Percentiles rank a stretch among this genome's conserved stretches.
These are phyloP conservation scores for Apistogramma diplotaenia DNA, from an alignment of 2,113 vertebrate species.

Conservation along the genomic window DNA sequence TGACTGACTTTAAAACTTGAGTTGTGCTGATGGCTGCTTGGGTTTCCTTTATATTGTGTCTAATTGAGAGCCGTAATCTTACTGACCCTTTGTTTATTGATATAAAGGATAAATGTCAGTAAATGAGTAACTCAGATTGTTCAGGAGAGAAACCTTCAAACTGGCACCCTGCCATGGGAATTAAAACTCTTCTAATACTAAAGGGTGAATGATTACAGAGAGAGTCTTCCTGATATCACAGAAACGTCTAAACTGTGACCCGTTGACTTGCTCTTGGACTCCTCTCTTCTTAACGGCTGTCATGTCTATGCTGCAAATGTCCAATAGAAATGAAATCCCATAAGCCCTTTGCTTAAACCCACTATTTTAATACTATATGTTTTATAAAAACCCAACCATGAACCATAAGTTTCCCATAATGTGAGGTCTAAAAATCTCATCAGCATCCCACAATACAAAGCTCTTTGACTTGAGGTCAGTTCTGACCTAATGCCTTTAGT, in stretches of 20 bases:
- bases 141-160: not conserved
- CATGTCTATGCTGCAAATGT: not conserved
- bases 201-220: not conserved
- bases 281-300: not conserved
- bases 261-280: not conserved
- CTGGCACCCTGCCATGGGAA: not conserved
- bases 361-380: not conserved
- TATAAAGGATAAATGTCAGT: not conserved
- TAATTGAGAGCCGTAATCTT: not conserved
- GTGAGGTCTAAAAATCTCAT: no score
- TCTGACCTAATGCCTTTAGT: not conserved
- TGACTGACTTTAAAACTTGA: not conserved
- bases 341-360: not conserved
- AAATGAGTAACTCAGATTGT: not conserved
- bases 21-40: not conserved
- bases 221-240: not conserved
- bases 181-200: not conserved
- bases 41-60: no score
- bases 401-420: not conserved
- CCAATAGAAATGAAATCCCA: accelerated
- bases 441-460: no score
- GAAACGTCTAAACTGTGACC: not conserved
- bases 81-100: not conserved
- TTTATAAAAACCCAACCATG: not conserved
- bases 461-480: not conserved